Evolutionary conservation across 2,888 invertebrate genomes (phyloP), one percentile per base, ranked within the genome.

Genomic region (Lepidonotus clava): DNA sequence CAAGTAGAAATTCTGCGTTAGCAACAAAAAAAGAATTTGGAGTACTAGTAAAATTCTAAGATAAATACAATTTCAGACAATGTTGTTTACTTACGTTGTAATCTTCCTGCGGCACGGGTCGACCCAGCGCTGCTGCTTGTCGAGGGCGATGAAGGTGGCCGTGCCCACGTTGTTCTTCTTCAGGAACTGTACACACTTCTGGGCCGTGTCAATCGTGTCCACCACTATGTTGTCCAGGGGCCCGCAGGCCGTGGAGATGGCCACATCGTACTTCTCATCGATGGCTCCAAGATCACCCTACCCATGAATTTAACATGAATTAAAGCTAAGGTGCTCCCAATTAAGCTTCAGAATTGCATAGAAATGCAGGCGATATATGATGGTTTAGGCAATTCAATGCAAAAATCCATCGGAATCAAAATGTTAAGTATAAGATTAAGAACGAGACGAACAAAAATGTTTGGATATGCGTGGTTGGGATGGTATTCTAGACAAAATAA

Each of bases 281-380:
- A 99, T 98, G 0, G 96, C 98, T 18, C 99, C 99, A 46, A 99
- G 95, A 93, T 99, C 98, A 8, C 99, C 99, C 97, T 98, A 92
- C 28, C 32, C 21, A 28, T 34, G 0, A 61, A 11, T 18, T 56
- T 24, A 76, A 46, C 46, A 46, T 46, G 18, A 46, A 46, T 18
- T 11, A 46, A 46, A 46, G 46, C 8, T 11, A 46, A 46, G 8
- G 46, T 46, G 46, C 18, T 11, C 46, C 46, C 46, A 46, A 46
- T 46, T 46, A 46, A 46, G 18, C 8, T 11, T 46, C n/a, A n/a
- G n/a, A n/a, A n/a, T n/a, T n/a, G n/a, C n/a, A n/a, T n/a, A n/a
- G n/a, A n/a, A n/a, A n/a, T n/a, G n/a, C n/a, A n/a, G n/a, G n/a
- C n/a, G n/a, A n/a, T n/a, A n/a, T n/a, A n/a, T n/a, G n/a, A n/a